A percentile compares a stretch with the other conserved stretches of the same genome.
These are phyloP conservation scores for Geopemphigus sp. DNA, from an alignment of 1,140 invertebrate species.

Conservation along the genomic window DNA sequence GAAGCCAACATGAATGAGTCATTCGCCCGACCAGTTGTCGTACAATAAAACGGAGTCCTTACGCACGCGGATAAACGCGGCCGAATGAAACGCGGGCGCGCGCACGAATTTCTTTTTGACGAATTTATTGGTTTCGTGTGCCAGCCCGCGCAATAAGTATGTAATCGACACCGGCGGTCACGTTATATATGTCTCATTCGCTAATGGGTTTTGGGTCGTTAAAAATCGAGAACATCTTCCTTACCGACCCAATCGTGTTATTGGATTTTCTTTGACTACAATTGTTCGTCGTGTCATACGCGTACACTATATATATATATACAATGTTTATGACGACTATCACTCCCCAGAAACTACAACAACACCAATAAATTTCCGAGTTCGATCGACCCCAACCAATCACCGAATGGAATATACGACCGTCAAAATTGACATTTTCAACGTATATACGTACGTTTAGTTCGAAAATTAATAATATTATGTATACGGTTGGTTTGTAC, in stretches of 20 bases:
- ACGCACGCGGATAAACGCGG: not conserved
- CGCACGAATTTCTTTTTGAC: slow-evolving; percentile 16
- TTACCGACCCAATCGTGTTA: not conserved
- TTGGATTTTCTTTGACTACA: not conserved
- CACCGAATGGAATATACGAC: slow-evolving; percentile 1
- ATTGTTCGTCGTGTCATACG: not conserved
- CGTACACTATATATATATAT: not conserved
- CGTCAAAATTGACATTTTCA: slow-evolving; percentile 32
- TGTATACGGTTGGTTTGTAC: not conserved
- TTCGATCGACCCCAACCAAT: slow-evolving; percentile 1
- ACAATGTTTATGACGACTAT: not conserved
- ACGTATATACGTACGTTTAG: not conserved
- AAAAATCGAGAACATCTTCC: slow-evolving; percentile 30
- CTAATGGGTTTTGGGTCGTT: slow-evolving; percentile 30
- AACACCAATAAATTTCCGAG: slow-evolving; percentile 11
- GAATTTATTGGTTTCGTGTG: slow-evolving; percentile 35
- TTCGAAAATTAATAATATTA: not conserved
- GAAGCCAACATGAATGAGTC: not conserved
- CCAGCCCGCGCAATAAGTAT: not conserved
- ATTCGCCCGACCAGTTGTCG: no score
- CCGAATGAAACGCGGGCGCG: no score
- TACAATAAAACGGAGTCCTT: no score
- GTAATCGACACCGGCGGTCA: not conserved
- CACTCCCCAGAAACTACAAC: slow-evolving; percentile 16
- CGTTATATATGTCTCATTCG: slow-evolving; percentile 6